These are phyloP conservation scores for Nasonovia ribisnigri DNA, from an alignment of 2,888 invertebrate genomes.

Conservation along the genomic window DNA sequence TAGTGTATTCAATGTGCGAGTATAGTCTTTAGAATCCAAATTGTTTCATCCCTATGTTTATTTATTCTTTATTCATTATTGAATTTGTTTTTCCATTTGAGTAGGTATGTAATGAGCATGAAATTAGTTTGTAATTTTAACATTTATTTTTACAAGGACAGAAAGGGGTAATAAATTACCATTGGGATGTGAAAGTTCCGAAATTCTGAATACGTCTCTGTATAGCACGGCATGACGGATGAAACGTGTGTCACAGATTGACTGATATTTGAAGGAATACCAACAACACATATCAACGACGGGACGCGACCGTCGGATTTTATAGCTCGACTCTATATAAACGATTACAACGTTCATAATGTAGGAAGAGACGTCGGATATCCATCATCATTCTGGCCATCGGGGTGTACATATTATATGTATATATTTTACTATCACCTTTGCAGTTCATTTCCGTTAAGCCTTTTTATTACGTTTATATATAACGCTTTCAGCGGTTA, in stretches of 20 bases:
- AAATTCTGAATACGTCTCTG: not conserved
- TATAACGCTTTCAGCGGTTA: slow-evolving; percentile 16
- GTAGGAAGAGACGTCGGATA: not conserved
- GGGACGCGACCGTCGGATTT: not conserved
- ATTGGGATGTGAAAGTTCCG: too few species aligned
- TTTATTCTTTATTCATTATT: too few species aligned
- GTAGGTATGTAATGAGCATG: too few species aligned
- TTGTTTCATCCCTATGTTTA: too few species aligned
- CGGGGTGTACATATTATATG: not conserved
- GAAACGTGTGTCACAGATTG: not conserved
- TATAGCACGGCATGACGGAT: not conserved
- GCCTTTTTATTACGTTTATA: slow-evolving; percentile 10
- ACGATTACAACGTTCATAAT: not conserved
- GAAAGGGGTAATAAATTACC: too few species aligned
- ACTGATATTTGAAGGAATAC: not conserved
- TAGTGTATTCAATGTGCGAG: not conserved
- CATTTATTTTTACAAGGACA: too few species aligned
- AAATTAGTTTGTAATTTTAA: too few species aligned
- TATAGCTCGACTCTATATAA: not conserved
- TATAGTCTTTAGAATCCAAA: too few species aligned
- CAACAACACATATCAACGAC: not conserved
- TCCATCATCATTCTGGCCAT: not conserved
- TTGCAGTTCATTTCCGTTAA: slow-evolving; percentile 15
- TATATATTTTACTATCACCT: slow-evolving; percentile 14
- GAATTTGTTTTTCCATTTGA: not conserved